These are phyloP conservation scores for Ricordea florida DNA, from an alignment of 92 coral and sea anemone species.

Conservation along the genomic window DNA sequence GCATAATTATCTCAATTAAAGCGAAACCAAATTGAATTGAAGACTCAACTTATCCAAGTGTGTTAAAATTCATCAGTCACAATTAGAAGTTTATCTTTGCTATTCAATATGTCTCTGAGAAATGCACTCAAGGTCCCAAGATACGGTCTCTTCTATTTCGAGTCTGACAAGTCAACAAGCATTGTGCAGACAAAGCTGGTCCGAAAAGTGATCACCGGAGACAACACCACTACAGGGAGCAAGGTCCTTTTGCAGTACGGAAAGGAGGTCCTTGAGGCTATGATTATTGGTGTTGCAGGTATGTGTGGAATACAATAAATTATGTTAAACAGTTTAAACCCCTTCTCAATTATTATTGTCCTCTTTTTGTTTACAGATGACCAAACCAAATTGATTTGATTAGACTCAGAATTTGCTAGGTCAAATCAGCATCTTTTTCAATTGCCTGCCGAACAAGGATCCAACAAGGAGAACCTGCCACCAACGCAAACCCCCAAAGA, in stretches of 20 bases:
- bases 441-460: not conserved
- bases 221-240: constrained; percentile 11
- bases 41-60: no score
- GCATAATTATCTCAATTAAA: no score
- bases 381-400: not conserved
- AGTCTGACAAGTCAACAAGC: constrained; percentile 9
- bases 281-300: not conserved
- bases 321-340: no score
- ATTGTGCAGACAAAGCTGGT: constrained; percentile 12
- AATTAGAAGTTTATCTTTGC: no score
- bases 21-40: no score
- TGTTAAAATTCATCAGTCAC: no score
- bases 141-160: constrained; percentile 14
- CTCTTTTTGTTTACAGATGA: not conserved
- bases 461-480: not conserved
- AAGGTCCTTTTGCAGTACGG: not conserved
- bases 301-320: no score
- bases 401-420: not conserved
- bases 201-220: constrained; percentile 6
- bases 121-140: constrained; percentile 2
- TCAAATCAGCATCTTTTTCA: not conserved
- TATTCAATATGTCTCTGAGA: not conserved
- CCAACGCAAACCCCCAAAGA: not conserved
- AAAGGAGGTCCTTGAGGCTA: not conserved
- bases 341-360: not conserved